A percentile compares a stretch with the other conserved stretches of the same genome.
These are phyloP conservation scores for Danio kyathit DNA, from an alignment of 2,797 vertebrate genomes.

Conservation along the genomic window DNA sequence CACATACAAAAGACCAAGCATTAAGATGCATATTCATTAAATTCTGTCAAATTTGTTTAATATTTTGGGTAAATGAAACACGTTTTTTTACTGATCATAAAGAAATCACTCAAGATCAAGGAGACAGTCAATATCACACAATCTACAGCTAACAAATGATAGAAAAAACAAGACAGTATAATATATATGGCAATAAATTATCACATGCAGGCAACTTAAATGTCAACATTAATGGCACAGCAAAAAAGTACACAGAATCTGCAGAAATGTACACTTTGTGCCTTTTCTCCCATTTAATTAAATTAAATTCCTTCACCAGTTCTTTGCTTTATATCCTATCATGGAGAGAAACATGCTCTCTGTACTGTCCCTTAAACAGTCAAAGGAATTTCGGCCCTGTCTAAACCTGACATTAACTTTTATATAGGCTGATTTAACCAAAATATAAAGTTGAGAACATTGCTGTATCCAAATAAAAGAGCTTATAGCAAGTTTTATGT, in stretches of 20 bases:
- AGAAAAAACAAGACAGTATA: background rate
- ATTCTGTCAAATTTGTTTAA: background rate
- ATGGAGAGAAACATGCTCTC: no score
- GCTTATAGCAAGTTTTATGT: no score
- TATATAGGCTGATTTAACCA: background rate
- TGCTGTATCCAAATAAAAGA: background rate
- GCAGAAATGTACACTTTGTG: background rate
- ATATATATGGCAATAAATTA: background rate
- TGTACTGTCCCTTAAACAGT: background rate
- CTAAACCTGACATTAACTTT: background rate
- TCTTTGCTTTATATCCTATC: no score
- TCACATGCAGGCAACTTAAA: constrained; percentile 16
- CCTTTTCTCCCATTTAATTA: background rate
- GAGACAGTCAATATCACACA: background rate
- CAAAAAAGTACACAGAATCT: background rate
- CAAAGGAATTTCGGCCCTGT: background rate
- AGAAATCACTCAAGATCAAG: background rate
- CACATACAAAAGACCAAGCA: background rate
- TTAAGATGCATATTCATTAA: background rate
- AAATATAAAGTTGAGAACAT: background rate
- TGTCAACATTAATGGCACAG: constrained; percentile 4
- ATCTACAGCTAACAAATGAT: background rate
- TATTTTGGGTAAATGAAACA: background rate
- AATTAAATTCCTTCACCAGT: no score
- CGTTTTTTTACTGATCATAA: background rate